phyloP scores from a whole-genome alignment of 2,888 invertebrate species.

The Ormia ochracea region DNA sequence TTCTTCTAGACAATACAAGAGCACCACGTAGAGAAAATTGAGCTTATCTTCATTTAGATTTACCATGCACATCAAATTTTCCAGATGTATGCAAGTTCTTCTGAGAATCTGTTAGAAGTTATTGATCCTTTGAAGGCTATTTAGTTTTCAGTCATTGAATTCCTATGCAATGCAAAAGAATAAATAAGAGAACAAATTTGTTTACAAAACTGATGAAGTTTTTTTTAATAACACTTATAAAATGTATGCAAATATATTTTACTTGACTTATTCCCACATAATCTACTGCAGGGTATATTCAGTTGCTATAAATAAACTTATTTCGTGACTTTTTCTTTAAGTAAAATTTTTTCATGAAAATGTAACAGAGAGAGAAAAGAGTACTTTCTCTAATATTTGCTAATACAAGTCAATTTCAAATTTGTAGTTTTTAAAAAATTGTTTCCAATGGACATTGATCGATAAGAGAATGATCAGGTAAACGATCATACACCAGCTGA shows the following conservation, averaged over 20 bases:
- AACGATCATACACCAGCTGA: too few species aligned
- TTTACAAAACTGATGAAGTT: slow-evolving; percentile 59
- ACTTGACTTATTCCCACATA: slow-evolving; percentile 11
- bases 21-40: too few species aligned
- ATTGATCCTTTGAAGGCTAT: too few species aligned
- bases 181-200: slow-evolving; percentile 56
- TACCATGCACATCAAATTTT: too few species aligned
- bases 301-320: background rate
- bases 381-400: background rate
- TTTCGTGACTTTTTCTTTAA: background rate
- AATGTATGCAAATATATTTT: background rate
- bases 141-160: slow-evolving; percentile 38
- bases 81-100: background rate
- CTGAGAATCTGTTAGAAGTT: background rate
- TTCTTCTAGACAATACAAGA: too few species aligned
- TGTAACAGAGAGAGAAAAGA: background rate
- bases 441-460: too few species aligned
- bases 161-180: slow-evolving; percentile 29
- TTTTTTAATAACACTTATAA: slow-evolving; percentile 59
- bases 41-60: too few species aligned
- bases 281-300: slow-evolving; percentile 6
- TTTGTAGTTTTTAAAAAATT: too few species aligned
- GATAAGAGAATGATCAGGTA: too few species aligned
- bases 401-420: too few species aligned
- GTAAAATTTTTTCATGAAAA: background rate